Base-by-base conservation (phyloP, 2,888 invertebrate genomes). In the Magallana nippona region DNA sequence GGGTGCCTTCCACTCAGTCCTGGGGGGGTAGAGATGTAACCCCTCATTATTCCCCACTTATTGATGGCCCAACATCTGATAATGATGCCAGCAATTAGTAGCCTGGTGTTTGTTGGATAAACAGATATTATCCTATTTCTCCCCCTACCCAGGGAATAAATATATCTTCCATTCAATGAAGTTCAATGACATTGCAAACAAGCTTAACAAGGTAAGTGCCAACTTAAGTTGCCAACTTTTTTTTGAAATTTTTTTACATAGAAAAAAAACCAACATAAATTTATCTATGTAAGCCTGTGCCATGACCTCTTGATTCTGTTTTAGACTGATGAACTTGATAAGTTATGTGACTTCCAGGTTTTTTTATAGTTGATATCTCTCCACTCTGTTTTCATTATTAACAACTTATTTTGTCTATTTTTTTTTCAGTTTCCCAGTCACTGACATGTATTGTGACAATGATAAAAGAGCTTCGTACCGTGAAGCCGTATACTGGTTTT, bases 51-150 rank as follows among this genome's bases (percentile, higher is more conserved):
- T 22, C 71, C 32, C 15, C 13, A 19, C 22, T 71, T 71, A 71
- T 13, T 27, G 32, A 27, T 27, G 32, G 15, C 27, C 27, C 13
- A 27, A 32, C 27, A 13, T 27, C 71, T 27, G 71, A 71, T 22
- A 71, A 27, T 71, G 71, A 27, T 71, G 71, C 13, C 71, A 71
- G 27, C 71, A 71, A 71, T 71, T 71, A 71, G 27, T 32, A 22
- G 11, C 71, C 22, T 71, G 71, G 27, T 71, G 71, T 2, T 11
- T 71, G 27, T 71, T 71, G 22, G 19, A 71, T 71, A 71, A 71
- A 71, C 27, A 71, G 71, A 71, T 71, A 71, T 71, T 71, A 71
- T 71, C 32, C 27, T 22, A 15, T 15, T 32, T 10, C 27, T 27
- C 15, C 27, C 71, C 15, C 71, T 71, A 71, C 15, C n/a, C 60